phyloP scores from a whole-genome alignment of 1,140 invertebrate species.

The Eupeodes corollae region DNA sequence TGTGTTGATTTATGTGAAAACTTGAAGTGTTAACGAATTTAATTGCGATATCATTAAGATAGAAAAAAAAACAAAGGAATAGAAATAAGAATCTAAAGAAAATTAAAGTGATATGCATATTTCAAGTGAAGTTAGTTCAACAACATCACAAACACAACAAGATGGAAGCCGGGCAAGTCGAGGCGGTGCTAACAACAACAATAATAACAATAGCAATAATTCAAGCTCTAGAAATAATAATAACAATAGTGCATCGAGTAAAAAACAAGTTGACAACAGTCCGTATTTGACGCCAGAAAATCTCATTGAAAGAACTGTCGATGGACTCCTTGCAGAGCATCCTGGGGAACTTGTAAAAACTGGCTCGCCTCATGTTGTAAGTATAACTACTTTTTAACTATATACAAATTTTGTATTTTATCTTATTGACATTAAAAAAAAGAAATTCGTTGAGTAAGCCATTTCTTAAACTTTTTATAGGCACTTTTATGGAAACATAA shows the following conservation, averaged over 20 bases:
- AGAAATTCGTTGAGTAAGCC: no score
- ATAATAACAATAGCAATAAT: slow-evolving; percentile 5
- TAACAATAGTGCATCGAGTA: slow-evolving; percentile 10
- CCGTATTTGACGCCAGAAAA: slow-evolving; percentile 65
- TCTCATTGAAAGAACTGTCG: slow-evolving; percentile 69
- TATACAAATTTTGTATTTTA: no score
- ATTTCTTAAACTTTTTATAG: no score
- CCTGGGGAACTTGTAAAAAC: slow-evolving; percentile 87
- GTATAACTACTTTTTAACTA: slow-evolving; percentile 12
- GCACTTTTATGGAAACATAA: no score
- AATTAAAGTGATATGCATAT: slow-evolving; percentile 46
- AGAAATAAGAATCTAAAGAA: not conserved
- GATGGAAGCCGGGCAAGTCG: slow-evolving; percentile 17
- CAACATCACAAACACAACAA: slow-evolving; percentile 35
- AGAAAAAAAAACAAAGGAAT: no score
- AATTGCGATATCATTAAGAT: no score
- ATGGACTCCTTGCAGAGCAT: slow-evolving; percentile 74
- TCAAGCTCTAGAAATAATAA: slow-evolving; percentile 4
- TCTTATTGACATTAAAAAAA: no score
- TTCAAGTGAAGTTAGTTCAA: slow-evolving; percentile 57
- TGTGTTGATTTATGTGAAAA: no score
- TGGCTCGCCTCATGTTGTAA: slow-evolving; percentile 78
- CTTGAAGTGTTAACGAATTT: no score
- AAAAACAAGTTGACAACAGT: slow-evolving; percentile 34
- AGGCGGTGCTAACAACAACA: slow-evolving; percentile 14